Evolutionary conservation across 2,888 invertebrate species (phyloP), one percentile per base, ranked within the genome.

Genomic region (Yponomeuta malinellus): DNA sequence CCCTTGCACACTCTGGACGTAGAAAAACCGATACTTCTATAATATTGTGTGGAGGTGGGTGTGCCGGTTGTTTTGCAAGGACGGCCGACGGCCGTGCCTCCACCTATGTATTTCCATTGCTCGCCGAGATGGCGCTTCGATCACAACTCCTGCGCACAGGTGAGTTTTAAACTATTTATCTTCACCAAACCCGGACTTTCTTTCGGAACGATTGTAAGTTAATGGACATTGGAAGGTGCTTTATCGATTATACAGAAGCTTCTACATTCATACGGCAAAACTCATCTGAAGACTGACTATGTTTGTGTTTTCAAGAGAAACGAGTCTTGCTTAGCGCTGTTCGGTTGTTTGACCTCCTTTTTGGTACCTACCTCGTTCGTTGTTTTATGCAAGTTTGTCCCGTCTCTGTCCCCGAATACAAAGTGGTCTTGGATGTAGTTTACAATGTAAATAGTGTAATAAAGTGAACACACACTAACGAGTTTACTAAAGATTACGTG

Each of bases 81-180:
- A 59, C 52, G 33, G 81, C 43, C 5, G 43, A 12, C 65, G 33
- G 81, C 78, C 83, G 81, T 82, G 83, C 84, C 84, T 77, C 82
- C 88, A 8, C 43, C 43, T 43, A 59, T 23, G 23, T 23, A 23
- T 15, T 59, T 59, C 52, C 52, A 89, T 87, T 90, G 86, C 78
- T 74, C 87, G 85, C 48, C n/a, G 69, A 80, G 72, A 91, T 91
- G 91, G 88, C 90, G 77, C 81, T 88, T 75, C 87, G 89, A 77
- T 81, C 89, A 73, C 84, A 83, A 85, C 89, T 90, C 85, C 86
- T 90, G 84, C 89, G 90, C 86, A 85, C 81, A 79, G 86, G 91
- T 91, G 81, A 82, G 79, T 78, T 71, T 71, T 73, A 71, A 63
- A 23, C 67, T 63, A 71, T 63, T 64, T 64, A 15, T 37, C 31